Base-by-base conservation (phyloP, 2,888 invertebrate species). In the Therioaphis trifolii region DNA sequence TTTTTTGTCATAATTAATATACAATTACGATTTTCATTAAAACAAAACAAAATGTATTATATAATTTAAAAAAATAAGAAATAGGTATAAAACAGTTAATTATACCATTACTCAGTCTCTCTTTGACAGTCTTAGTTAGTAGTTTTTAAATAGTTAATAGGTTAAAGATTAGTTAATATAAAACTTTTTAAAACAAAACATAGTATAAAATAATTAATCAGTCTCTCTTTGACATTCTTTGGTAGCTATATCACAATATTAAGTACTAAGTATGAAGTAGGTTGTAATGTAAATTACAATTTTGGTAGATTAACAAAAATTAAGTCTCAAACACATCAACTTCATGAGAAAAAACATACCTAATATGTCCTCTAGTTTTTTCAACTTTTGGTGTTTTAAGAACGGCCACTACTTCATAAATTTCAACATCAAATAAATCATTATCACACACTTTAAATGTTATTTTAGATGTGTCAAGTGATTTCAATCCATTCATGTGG, bases 1-100 rank as follows among this genome's bases (percentile, higher is more conserved):
- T 66, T 29, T 66, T 66, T 29, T 66, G 66, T 18, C 27, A 35
- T 66, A 66, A 29, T 29, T 29, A 14, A 35, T 18, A 35, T 66
- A 5, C 7, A 29, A 18, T 18, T 35, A 66, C 0, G n/a, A 0
- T 66, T 66, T 66, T 66, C 66, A 9, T 35, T 35, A 2, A 66
- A 66, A 66, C 66, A 35, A 66, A 66, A 66, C 18, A 35, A 66
- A 66, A 4, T 58, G 27, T 66, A 66, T 66, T 9, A 35, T 66
- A 66, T 7, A 66, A 35, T 35, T 35, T 66, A 18, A 29, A 35
- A 66, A 66, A 66, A 35, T 35, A 66, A 35, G n/a, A 35, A 35
- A 29, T 66, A 66, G 24, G 24, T 24, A 58, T 24, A 58, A 21
- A 24, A 58, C 24, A 58, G 21, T 58, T 58, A 58, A 58, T 58